Conservation (phyloP, 2,113 vertebrate species). For the Proteles cristata region DNA sequence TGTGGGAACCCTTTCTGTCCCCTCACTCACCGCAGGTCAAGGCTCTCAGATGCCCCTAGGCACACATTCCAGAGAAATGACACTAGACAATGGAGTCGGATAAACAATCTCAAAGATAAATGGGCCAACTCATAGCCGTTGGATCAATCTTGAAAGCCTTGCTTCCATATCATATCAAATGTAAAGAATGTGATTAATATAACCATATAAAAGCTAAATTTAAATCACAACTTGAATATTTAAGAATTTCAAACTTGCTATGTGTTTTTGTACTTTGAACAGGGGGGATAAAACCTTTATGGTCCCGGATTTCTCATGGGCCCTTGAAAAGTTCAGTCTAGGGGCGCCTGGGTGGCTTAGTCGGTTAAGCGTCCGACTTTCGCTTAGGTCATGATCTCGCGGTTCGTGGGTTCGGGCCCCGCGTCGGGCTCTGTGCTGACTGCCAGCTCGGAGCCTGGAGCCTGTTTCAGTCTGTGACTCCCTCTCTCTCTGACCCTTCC, state of each 20-base stretch:
- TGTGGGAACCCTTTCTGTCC: no score
- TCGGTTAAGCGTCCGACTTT: no score
- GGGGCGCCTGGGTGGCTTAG: no score
- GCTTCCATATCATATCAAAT: accelerated
- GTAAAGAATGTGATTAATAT: background rate
- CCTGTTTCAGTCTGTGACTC: no score
- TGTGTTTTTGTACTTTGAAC: background rate
- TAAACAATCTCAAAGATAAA: background rate
- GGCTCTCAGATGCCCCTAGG: accelerated
- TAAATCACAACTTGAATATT: background rate
- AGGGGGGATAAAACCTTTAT: background rate
- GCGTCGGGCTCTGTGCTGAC: no score
- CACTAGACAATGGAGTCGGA: background rate
- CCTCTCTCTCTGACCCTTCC: no score
- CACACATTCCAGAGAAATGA: background rate
- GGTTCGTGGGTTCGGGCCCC: no score
- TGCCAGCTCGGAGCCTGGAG: no score
- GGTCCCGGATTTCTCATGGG: background rate
- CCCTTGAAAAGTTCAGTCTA: background rate
- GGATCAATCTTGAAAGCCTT: background rate
- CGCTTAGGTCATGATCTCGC: no score
- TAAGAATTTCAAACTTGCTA: background rate
- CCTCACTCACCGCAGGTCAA: background rate
- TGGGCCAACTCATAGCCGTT: background rate
- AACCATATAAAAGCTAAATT: background rate